Conservation (phyloP, 1,140 invertebrate species). For the Calycopis cecrops region DNA sequence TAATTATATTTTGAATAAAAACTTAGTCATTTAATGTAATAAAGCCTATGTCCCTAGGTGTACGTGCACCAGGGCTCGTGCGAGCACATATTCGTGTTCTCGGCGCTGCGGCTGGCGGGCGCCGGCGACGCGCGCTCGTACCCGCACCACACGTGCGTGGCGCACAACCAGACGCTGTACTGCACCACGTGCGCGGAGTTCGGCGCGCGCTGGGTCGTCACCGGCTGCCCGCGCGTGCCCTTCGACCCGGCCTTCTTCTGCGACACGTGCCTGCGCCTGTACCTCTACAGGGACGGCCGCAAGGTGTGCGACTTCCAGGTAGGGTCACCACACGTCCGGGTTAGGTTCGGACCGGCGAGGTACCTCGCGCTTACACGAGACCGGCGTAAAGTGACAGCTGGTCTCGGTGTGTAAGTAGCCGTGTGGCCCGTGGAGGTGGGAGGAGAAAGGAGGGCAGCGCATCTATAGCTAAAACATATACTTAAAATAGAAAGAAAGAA, state of each 20-base stretch:
- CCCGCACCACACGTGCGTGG: conserved; percentile 72
- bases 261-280: conserved; percentile 78
- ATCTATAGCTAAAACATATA: too few relatives aligned
- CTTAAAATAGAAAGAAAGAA: too few relatives aligned
- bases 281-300: conserved; percentile 78
- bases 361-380: too few relatives aligned
- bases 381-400: too few relatives aligned
- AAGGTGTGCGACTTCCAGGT: conserved; percentile 77
- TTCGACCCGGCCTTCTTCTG: conserved; percentile 82
- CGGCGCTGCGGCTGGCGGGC: conserved; percentile 79
- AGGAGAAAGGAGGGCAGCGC: too few relatives aligned
- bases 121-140: conserved; percentile 73
- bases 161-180: conserved; percentile 53
- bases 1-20: too few relatives aligned
- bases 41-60: conserved; percentile 73
- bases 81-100: conserved; percentile 89
- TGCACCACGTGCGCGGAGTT: conserved; percentile 63
- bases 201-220: conserved; percentile 77
- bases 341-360: too few relatives aligned
- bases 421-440: too few relatives aligned
- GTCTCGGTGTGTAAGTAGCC: too few relatives aligned
- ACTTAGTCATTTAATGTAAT: not conserved
- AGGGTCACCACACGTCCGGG: too few relatives aligned
- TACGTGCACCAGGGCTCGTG: conserved; percentile 93
- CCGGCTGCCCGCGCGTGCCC: conserved; percentile 76